These are phyloP conservation scores for Bellardia bayeri DNA, from an alignment of 2,888 invertebrate genomes.

Conservation along the genomic window DNA sequence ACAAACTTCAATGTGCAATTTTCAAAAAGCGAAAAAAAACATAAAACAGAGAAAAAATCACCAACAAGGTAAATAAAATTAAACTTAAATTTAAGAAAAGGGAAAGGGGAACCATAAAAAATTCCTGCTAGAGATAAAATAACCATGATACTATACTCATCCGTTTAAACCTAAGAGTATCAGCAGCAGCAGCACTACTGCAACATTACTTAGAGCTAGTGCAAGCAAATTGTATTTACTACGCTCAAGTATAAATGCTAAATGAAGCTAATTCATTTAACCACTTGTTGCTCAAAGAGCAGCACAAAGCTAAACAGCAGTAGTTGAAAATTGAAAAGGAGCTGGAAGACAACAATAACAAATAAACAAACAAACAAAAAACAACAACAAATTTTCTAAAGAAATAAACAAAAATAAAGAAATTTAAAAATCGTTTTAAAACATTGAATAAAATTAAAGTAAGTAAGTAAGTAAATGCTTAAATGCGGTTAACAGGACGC, in stretches of 20 bases:
- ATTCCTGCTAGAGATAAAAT: conserved; percentile 58
- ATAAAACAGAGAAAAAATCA: background rate
- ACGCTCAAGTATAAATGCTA: conserved; percentile 53
- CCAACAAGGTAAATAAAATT: background rate
- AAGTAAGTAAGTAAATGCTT: conserved; percentile 58
- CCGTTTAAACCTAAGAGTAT: background rate
- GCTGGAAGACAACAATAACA: conserved; percentile 6
- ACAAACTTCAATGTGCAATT: conserved; percentile 73
- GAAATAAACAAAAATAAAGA: conserved; percentile 65
- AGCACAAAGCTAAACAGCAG: conserved; percentile 44
- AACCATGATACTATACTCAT: conserved; percentile 22
- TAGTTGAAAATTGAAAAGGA: conserved; percentile 30
- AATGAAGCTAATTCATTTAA: conserved; percentile 67
- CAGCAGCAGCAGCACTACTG: background rate
- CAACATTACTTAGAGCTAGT: conserved; percentile 18
- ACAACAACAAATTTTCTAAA: conserved; percentile 46
- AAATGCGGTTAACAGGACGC: conserved; percentile 58
- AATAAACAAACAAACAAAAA: background rate
- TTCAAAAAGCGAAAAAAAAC: conserved; percentile 30
- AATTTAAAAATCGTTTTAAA: conserved; percentile 66
- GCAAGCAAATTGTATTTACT: conserved; percentile 22
- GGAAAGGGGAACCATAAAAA: conserved; percentile 43
- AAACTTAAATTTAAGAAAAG: conserved; percentile 52
- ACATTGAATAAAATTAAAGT: conserved; percentile 60
- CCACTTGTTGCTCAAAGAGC: conserved; percentile 58